A percentile compares a stretch with the other conserved stretches of the same genome.
Evolutionary conservation across 2,888 invertebrate species (phyloP).

Genomic region (Chloromyia formosa): DNA sequence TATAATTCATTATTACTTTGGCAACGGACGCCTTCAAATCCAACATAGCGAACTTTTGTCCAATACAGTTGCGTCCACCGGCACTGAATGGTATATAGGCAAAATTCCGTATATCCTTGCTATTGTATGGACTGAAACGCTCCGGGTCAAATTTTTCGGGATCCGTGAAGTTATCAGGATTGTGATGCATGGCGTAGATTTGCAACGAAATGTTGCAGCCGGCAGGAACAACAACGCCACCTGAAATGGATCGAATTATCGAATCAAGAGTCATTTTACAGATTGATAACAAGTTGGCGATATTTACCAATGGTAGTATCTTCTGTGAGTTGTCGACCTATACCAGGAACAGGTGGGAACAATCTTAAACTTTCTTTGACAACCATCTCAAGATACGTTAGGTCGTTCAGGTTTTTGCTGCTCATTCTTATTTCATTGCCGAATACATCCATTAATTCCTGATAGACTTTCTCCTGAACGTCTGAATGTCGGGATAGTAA

Average conservation of each 20-base stretch:
- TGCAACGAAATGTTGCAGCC: conserved; percentile 66
- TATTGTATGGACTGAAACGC: conserved; percentile 64
- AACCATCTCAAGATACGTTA: conserved; percentile 75
- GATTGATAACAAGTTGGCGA: too few relatives aligned
- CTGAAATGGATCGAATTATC: too few relatives aligned
- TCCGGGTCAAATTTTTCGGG: conserved; percentile 67
- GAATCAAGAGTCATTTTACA: too few relatives aligned
- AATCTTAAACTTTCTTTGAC: conserved; percentile 74
- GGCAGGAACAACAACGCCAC: conserved; percentile 65
- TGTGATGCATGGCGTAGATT: conserved; percentile 67
- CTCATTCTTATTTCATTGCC: conserved; percentile 62
- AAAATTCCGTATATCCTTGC: conserved; percentile 68
- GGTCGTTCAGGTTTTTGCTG: conserved; percentile 69
- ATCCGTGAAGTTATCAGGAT: conserved; percentile 64
- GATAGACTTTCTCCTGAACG: conserved; percentile 62
- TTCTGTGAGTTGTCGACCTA: conserved; percentile 69
- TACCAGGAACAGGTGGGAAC: conserved; percentile 74
- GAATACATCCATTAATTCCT: conserved; percentile 66
- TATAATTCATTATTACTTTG: conserved; percentile 56
- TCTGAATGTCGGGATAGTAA: conserved; percentile 61
- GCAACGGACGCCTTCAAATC: conserved; percentile 58
- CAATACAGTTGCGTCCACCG: conserved; percentile 69
- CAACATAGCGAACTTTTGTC: conserved; percentile 59
- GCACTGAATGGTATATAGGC: conserved; percentile 70
- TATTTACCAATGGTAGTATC: conserved; percentile 68